A percentile compares a stretch with the other conserved stretches of the same genome.
These are phyloP conservation scores for Leptopilina syphax DNA, from an alignment of 2,888 invertebrate species.

Conservation along the genomic window DNA sequence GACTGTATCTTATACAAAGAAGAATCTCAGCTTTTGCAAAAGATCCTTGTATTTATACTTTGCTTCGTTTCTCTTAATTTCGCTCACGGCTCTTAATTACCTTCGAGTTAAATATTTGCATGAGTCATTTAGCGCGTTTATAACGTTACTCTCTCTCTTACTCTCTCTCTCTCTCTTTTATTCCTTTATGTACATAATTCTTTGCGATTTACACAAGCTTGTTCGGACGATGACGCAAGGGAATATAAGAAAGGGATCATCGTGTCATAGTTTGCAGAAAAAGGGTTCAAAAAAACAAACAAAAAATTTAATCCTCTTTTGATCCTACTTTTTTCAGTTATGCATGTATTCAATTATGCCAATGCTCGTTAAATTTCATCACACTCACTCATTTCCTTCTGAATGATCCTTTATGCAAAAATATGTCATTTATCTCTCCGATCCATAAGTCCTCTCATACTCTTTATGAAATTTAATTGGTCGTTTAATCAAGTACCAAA, in stretches of 20 bases:
- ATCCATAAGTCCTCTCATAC: slow-evolving; percentile 64
- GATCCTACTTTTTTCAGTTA: too few species aligned
- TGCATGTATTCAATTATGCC: slow-evolving; percentile 61
- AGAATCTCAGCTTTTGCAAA: slow-evolving; percentile 31
- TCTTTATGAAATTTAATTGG: slow-evolving; percentile 61
- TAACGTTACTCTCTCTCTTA: slow-evolving; percentile 42
- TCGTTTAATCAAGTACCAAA: slow-evolving; percentile 52
- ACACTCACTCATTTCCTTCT: slow-evolving; percentile 50
- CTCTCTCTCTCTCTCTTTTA: slow-evolving; percentile 32
- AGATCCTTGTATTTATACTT: slow-evolving; percentile 48
- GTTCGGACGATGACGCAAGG: slow-evolving; percentile 42
- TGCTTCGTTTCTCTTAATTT: slow-evolving; percentile 56
- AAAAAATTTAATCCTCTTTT: too few species aligned
- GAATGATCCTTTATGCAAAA: slow-evolving; percentile 67
- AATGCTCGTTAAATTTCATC: slow-evolving; percentile 65
- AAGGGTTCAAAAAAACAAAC: slow-evolving; percentile 48
- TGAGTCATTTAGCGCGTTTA: slow-evolving; percentile 58
- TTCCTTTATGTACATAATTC: slow-evolving; percentile 49
- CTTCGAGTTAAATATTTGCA: slow-evolving; percentile 65
- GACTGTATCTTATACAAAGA: slow-evolving; percentile 29
- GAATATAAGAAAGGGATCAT: slow-evolving; percentile 40
- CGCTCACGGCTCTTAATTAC: slow-evolving; percentile 57
- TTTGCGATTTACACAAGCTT: slow-evolving; percentile 51
- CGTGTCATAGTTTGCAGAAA: slow-evolving; percentile 45
- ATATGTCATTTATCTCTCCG: slow-evolving; percentile 62